Evolutionary conservation across 2,888 invertebrate genomes (phyloP), one percentile per base, ranked within the genome.

Genomic region (Xylota sylvarum): DNA sequence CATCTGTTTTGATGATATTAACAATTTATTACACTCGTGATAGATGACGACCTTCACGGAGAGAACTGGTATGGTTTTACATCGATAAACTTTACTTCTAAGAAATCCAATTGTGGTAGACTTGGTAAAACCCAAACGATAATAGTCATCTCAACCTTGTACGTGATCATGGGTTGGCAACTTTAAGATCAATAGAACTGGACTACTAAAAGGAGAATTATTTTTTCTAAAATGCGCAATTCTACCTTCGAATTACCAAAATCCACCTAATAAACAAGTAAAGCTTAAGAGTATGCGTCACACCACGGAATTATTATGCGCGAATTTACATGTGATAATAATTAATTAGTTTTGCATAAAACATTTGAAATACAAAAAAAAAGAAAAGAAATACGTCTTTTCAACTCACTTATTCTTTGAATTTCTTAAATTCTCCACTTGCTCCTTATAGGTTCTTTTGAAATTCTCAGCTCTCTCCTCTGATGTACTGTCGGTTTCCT

Each of bases 381-480:
- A 17, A 12, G 17, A 46, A 2, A 5, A 1, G n/a, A 30, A 30
- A 10, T 30, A 14, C n/a, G 1, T 0, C 1, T 7, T 7, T 52
- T 27, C 5, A 46, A 88, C 88, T 82, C 17, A 84, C 87, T 56
- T 56, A 35, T 90, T 90, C 10, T 67, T 88, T 56, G 87, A 77
- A 19, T 90, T 89, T 50, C 90, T 90, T 64, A 86, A 67, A 76
- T 88, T 90, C 6, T 91, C 95, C 64, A 98, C 92, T 88, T 97
- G 94, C 88, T 95, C 94, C 77, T 97, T 94, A 92, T 97, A 98
- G 90, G 97, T 96, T 82, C 96, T 95, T 91, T 96, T 96, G 91
- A 98, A 97, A 90, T 95, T 95, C 78, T 95, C 94, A 4, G 98
- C 98, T 90, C 98, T 94, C 89, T 96, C 95, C 89, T 94, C 94